Percentiles rank a stretch among this genome's conserved stretches.
Conservation (phyloP, 53 echinoderm and acorn worm species). For the Astropecten irregularis region DNA sequence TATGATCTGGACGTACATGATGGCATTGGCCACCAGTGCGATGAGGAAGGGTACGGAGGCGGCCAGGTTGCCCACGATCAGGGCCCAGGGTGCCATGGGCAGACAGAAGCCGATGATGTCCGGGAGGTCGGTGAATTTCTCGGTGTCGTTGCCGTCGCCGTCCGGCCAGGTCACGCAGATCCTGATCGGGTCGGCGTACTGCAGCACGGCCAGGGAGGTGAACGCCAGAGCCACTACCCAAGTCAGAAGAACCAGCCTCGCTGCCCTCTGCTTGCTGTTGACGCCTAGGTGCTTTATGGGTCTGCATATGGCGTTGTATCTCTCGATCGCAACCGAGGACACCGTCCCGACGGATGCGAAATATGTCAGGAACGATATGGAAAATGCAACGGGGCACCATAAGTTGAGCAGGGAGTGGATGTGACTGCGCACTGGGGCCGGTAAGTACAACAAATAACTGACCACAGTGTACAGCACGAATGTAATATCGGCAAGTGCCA, state of each 20-base stretch:
- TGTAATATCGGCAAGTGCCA: slow-evolving; percentile 14
- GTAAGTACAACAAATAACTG: slow-evolving; percentile 14
- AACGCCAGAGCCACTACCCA: slow-evolving; percentile 44
- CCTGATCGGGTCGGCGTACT: slow-evolving; percentile 12
- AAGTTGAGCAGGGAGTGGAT: slow-evolving; percentile 35
- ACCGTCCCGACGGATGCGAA: slow-evolving; percentile 29
- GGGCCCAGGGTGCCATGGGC: slow-evolving; percentile 27
- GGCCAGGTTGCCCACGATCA: slow-evolving; percentile 38
- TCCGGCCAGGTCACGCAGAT: slow-evolving; percentile 55
- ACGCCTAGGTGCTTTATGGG: slow-evolving; percentile 18
- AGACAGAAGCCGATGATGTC: slow-evolving; percentile 47
- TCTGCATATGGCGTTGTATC: slow-evolving; percentile 21
- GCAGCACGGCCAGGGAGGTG: slow-evolving; percentile 29
- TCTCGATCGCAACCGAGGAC: slow-evolving; percentile 9
- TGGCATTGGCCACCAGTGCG: slow-evolving; percentile 15
- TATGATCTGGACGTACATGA: slow-evolving; percentile 43
- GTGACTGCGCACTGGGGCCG: slow-evolving; percentile 38
- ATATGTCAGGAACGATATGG: slow-evolving; percentile 20
- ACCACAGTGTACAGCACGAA: not conserved
- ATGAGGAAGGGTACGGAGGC: slow-evolving; percentile 41
- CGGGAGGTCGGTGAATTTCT: slow-evolving; percentile 19
- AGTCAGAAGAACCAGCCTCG: not conserved
- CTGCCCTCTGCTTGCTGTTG: slow-evolving; percentile 25
- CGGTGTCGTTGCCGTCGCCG: slow-evolving; percentile 4
- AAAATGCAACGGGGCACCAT: slow-evolving; percentile 19